These are phyloP conservation scores for Cyanoderma ruficeps DNA, from an alignment of 2,113 vertebrate genomes.

Conservation along the genomic window DNA sequence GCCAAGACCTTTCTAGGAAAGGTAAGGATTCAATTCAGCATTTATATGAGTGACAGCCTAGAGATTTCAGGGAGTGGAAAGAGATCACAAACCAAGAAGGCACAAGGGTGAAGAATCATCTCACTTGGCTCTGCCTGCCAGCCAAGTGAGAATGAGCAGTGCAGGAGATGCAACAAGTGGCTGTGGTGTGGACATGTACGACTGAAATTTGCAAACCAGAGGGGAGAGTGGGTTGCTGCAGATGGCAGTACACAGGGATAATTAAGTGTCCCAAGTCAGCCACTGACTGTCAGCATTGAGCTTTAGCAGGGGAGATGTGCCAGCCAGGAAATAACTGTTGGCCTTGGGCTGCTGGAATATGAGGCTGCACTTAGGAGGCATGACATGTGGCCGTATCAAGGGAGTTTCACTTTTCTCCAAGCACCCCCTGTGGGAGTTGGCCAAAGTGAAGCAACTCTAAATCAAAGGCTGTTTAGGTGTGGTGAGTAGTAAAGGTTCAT, in stretches of 20 bases:
- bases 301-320: not conserved
- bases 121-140: not conserved
- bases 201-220: not conserved
- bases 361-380: not conserved
- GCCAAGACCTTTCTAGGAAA: not conserved
- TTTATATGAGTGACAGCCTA: not conserved
- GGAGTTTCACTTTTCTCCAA: not conserved
- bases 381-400: not conserved
- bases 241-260: not conserved
- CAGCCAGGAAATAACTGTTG: not conserved
- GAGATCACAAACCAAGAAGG: rapidly evolving
- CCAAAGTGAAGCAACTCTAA: not conserved
- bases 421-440: not conserved
- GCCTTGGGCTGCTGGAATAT: not conserved
- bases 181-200: not conserved
- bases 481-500: not conserved
- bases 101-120: not conserved
- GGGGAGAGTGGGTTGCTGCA: not conserved
- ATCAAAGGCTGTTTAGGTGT: not conserved
- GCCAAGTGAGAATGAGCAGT: not conserved
- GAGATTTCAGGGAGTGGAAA: not conserved
- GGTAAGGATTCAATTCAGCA: not conserved
- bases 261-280: not conserved
- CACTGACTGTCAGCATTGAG: not conserved
- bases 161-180: not conserved